A percentile compares a stretch with the other conserved stretches of the same genome.
These are phyloP conservation scores for Lepus oiostolus DNA, from an alignment of 2,797 vertebrate species.

Conservation along the genomic window DNA sequence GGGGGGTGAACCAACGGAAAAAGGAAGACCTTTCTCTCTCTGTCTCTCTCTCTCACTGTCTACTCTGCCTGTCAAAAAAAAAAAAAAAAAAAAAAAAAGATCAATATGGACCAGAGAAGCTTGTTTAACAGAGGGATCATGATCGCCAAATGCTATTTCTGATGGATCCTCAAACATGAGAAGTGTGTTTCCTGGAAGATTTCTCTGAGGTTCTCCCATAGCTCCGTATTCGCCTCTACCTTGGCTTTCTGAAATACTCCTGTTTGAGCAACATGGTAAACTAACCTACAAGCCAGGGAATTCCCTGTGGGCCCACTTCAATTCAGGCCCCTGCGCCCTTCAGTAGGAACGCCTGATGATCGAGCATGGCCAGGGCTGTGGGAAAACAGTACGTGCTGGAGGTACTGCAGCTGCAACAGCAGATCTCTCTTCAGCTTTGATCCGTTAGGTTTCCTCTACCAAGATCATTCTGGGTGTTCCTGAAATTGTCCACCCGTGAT, in stretches of 20 bases:
- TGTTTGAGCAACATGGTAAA: neutral
- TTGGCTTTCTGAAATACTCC: neutral
- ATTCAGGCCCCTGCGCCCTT: neutral
- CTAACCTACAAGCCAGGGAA: neutral
- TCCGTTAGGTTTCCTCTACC: neutral
- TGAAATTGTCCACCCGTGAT: neutral
- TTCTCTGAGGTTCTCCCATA: neutral
- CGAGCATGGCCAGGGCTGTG: neutral
- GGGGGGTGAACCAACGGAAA: too few relatives aligned
- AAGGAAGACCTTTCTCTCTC: too few relatives aligned
- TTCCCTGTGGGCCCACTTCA: neutral
- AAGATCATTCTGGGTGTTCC: neutral
- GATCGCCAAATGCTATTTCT: neutral
- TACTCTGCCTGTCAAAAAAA: too few relatives aligned
- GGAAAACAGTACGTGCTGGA: neutral
- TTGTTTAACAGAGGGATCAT: neutral
- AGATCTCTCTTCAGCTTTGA: neutral
- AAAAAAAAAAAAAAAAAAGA: too few relatives aligned
- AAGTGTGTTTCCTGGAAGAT: neutral
- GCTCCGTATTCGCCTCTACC: neutral
- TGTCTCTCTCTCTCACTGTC: too few relatives aligned
- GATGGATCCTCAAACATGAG: neutral
- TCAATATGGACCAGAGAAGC: neutral
- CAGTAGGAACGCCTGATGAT: neutral
- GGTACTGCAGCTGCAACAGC: neutral